Percentiles rank a stretch among this genome's conserved stretches.
Conservation (phyloP, 1,140 invertebrate genomes). For the Hermetia illucens region DNA sequence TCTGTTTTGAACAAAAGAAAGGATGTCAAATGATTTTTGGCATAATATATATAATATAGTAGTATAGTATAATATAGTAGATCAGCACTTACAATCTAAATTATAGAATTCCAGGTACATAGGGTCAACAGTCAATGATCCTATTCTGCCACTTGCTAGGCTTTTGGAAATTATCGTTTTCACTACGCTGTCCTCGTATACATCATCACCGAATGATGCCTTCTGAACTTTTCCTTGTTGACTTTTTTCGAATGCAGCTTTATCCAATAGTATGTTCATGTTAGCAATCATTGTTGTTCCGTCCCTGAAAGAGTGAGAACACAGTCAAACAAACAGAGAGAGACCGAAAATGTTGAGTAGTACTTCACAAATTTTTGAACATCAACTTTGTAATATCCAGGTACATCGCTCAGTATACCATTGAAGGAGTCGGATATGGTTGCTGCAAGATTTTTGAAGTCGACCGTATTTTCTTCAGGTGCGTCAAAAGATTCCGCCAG, state of each 20-base stretch:
- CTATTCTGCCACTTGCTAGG: conserved; percentile 53
- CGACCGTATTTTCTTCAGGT: conserved; percentile 47
- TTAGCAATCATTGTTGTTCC: conserved; percentile 44
- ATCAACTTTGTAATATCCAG: conserved; percentile 56
- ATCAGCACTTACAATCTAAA: conserved; percentile 41
- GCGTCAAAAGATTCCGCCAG: conserved; percentile 60
- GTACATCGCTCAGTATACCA: conserved; percentile 42
- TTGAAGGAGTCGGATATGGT: conserved; percentile 49
- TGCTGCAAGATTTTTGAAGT: conserved; percentile 58
- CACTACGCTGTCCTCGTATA: conserved; percentile 32
- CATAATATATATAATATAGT: background rate
- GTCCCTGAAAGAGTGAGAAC: conserved; percentile 31
- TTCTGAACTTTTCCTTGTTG: conserved; percentile 31
- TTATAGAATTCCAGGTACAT: conserved; percentile 55
- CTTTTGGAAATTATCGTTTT: conserved; percentile 48
- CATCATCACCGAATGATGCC: conserved; percentile 30
- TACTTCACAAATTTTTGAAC: conserved; percentile 60
- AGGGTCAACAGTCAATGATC: conserved; percentile 62
- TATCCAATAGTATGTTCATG: conserved; percentile 51
- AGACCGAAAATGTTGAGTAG: conserved; percentile 29
- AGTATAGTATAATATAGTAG: conserved; percentile 6
- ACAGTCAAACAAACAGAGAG: no score
- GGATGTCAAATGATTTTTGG: background rate
- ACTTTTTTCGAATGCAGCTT: conserved; percentile 42
- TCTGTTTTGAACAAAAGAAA: conserved; percentile 6